Base-by-base conservation (phyloP, 2,113 vertebrate genomes). In the Plestiodon gilberti region DNA sequence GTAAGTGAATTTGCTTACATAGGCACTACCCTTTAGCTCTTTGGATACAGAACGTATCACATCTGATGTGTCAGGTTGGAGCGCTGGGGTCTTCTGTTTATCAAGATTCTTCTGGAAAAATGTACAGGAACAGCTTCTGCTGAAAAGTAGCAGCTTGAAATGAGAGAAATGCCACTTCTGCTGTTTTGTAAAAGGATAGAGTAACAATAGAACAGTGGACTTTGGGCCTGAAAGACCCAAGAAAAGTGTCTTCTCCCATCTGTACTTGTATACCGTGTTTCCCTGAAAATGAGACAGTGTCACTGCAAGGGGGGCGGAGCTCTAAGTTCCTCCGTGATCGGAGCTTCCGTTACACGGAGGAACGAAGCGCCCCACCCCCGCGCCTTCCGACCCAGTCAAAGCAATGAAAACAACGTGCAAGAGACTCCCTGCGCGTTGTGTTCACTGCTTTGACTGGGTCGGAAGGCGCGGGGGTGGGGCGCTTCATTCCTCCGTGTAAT, bases 51-150 rank as follows among this genome's bases (percentile, higher is more conserved):
- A 18, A 48, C 1, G 1, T 1, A 20, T 11, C n/a, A 22, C 1
- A 0, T 48, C 5, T 0, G 8, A 0, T 25, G 28, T 3, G 35
- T 1, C 13, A 9, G 75, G 77, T 33, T 43, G 0, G 1, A 6
- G 40, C n/a, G 4, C 3, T n/a, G 35, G 0, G 0, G 23, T 13
- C 14, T 43, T 79, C 25, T 38, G 10, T 15, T 64, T 67, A 35
- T 65, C 25, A 20, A 43, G 79, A 20, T 43, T 30, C 28, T 67
- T 67, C 25, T 48, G 4, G 79, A 22, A 48, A 80, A 18, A 28
- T 65, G 7, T 67, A 67, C 9, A 81, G 43, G 23, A 28, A 3
- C 35, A 64, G 22, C 25, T 65, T 43, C 6, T 65, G 14, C 28
- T 38, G 17, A 4, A 23, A 43, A 43, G 25, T 40, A 62, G 43